Evolutionary conservation across 2,797 vertebrate species (phyloP).

Genomic region (Buphagus erythrorhynchus): DNA sequence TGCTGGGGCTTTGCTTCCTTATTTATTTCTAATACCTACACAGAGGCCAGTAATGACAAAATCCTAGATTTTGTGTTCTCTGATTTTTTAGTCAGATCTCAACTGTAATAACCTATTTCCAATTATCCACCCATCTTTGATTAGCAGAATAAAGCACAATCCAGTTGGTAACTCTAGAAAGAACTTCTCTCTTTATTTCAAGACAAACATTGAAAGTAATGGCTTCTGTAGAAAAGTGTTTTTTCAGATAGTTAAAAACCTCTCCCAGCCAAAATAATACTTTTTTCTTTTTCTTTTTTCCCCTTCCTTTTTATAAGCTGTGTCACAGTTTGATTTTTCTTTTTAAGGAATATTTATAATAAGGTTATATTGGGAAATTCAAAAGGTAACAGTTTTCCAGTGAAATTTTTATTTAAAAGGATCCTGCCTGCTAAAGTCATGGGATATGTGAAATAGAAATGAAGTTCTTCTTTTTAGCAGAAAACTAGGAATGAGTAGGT

Average conservation of each 20-base stretch:
- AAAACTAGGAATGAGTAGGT: background rate
- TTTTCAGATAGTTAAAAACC: background rate
- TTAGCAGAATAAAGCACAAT: background rate
- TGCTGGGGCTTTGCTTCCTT: background rate
- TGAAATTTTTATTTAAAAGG: background rate
- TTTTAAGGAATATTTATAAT: background rate
- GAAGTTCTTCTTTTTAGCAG: background rate
- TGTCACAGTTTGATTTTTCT: background rate
- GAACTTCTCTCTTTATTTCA: background rate
- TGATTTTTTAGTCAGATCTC: background rate
- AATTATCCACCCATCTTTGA: background rate
- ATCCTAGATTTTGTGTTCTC: background rate
- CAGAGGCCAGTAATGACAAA: background rate
- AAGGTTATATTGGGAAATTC: background rate
- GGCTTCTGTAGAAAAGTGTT: background rate
- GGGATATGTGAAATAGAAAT: background rate
- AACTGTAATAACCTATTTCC: background rate
- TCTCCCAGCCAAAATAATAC: background rate
- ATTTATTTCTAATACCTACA: background rate
- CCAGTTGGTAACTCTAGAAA: background rate
- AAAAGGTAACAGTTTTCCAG: background rate
- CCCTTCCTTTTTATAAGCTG: background rate
- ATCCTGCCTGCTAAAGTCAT: background rate
- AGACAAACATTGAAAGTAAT: background rate
- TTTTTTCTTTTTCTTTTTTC: accelerated